Evolutionary conservation across 2,113 vertebrate species (phyloP).

Genomic region (Antechinus stuartii): DNA sequence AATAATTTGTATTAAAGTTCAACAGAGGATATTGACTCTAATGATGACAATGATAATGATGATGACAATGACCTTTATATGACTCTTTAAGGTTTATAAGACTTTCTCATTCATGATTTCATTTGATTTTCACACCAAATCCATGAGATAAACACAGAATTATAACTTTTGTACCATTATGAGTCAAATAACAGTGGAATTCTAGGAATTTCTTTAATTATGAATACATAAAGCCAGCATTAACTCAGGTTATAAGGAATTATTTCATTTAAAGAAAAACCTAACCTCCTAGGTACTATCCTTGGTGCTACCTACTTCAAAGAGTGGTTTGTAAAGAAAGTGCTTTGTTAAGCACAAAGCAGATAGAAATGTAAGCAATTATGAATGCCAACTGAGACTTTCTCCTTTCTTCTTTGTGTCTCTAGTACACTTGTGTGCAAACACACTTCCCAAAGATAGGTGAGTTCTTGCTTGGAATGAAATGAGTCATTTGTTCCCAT

Average conservation of each 20-base stretch:
- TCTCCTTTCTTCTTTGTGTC: slow-evolving; percentile 27
- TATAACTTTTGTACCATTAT: neutral
- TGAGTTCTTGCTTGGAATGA: slow-evolving; percentile 66
- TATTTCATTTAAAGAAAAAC: neutral
- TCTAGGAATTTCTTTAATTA: neutral
- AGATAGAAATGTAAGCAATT: neutral
- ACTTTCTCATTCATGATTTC: neutral
- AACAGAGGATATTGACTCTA: neutral
- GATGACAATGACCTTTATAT: neutral
- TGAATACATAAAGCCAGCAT: neutral
- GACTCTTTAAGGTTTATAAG: neutral
- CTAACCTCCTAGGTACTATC: neutral
- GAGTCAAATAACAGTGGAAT: neutral
- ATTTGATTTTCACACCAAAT: neutral
- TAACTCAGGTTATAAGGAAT: neutral
- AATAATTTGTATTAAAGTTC: neutral
- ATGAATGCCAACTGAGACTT: neutral
- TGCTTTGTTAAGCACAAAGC: neutral
- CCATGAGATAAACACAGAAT: neutral
- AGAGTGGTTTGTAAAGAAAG: neutral
- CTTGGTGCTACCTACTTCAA: neutral
- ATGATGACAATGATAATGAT: too few species aligned
- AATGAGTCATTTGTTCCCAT: slow-evolving; percentile 73
- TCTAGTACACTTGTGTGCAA: slow-evolving; percentile 40
- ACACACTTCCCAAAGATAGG: slow-evolving; percentile 58